Percentiles rank a stretch among this genome's conserved stretches.
phyloP scores from a whole-genome alignment of 2,113 vertebrate species.

The Pavo muticus region DNA sequence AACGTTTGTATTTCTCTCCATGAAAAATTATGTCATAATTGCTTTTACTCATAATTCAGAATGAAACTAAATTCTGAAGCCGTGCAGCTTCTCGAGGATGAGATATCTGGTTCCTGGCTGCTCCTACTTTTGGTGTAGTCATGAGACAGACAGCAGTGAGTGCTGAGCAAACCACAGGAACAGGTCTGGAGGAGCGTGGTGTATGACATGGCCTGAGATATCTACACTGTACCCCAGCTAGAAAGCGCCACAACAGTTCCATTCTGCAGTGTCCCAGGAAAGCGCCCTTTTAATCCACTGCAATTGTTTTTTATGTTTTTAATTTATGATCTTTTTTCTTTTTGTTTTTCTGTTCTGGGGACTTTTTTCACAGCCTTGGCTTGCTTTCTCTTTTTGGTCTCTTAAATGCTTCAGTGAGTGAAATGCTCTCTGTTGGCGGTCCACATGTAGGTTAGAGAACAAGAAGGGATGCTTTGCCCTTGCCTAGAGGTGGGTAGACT shows the following conservation, averaged over 20 bases:
- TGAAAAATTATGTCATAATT: neutral
- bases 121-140: neutral
- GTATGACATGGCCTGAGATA: fast-evolving
- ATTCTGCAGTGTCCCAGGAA: neutral
- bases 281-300: neutral
- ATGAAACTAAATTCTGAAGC: neutral
- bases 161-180: neutral
- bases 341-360: neutral
- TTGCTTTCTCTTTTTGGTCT: neutral
- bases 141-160: neutral
- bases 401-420: fast-evolving
- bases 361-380: neutral
- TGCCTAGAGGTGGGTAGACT: neutral
- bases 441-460: neutral
- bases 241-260: neutral
- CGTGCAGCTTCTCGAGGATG: neutral
- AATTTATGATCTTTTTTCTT: neutral
- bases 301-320: neutral
- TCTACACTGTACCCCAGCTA: neutral
- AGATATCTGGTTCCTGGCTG: neutral
- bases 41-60: neutral
- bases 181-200: neutral
- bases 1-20: neutral
- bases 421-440: neutral
- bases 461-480: neutral